phyloP scores from a whole-genome alignment of 2,888 invertebrate genomes.

The Brachyptera putata region DNA sequence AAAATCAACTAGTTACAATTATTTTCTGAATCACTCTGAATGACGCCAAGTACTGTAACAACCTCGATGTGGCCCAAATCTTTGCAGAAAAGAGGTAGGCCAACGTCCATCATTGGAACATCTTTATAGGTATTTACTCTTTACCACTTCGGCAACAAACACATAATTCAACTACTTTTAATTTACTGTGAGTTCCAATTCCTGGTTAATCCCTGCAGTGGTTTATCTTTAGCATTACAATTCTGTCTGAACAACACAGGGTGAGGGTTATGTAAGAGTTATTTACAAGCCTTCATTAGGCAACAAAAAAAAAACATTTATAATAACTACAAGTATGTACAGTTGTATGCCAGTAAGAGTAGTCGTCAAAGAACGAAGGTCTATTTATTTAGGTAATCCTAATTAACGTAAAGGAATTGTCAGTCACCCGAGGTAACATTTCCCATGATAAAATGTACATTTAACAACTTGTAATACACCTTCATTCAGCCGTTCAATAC shows the following conservation, averaged over 20 bases:
- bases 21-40: no score
- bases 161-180: not conserved
- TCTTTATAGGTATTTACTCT: no score
- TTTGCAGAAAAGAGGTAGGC: no score
- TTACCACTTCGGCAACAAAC: not conserved
- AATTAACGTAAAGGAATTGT: slow-evolving; percentile 32
- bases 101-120: not conserved
- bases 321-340: slow-evolving; percentile 29
- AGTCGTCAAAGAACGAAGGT: slow-evolving; percentile 29
- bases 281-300: slow-evolving; percentile 21
- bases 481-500: not conserved
- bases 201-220: slow-evolving; percentile 33
- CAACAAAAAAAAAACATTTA: slow-evolving; percentile 22
- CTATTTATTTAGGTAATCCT: slow-evolving; percentile 27
- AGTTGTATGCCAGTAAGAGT: slow-evolving; percentile 31
- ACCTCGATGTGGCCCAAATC: no score
- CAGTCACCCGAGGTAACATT: slow-evolving; percentile 26
- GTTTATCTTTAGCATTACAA: slow-evolving; percentile 25
- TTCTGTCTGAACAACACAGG: slow-evolving; percentile 26
- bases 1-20: slow-evolving; percentile 7
- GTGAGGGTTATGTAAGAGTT: slow-evolving; percentile 10
- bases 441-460: slow-evolving; percentile 31
- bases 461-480: slow-evolving; percentile 26
- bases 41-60: no score
- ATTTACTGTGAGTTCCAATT: slow-evolving; percentile 27